These are phyloP conservation scores for Portevinia maculata DNA, from an alignment of 2,888 invertebrate species.

Conservation along the genomic window DNA sequence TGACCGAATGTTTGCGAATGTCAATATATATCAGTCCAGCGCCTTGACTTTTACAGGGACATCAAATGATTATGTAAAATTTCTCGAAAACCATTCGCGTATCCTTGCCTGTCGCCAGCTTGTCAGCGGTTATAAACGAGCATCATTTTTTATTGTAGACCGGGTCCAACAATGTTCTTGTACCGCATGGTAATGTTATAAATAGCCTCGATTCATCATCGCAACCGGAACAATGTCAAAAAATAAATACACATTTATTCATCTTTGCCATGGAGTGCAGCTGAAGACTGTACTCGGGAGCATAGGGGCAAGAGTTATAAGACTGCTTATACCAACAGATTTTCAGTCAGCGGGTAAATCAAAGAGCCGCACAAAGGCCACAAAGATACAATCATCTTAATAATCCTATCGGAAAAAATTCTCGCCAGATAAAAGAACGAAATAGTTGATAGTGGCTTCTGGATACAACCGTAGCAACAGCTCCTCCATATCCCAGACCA, in stretches of 20 bases:
- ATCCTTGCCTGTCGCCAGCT: constrained; percentile 50
- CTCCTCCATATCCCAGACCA: constrained; percentile 21
- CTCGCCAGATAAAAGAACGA: constrained; percentile 36
- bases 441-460: constrained; percentile 22
- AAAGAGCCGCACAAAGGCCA: constrained; percentile 40
- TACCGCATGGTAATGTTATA: constrained; percentile 59
- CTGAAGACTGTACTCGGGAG: constrained; percentile 9
- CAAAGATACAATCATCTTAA: constrained; percentile 30
- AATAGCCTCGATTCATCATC: constrained; percentile 58
- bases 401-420: constrained; percentile 34
- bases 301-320: too few species aligned
- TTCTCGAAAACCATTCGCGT: constrained; percentile 49
- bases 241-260: constrained; percentile 33
- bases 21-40: too few species aligned
- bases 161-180: constrained; percentile 8
- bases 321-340: constrained; percentile 3
- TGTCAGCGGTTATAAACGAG: constrained; percentile 46
- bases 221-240: constrained; percentile 21
- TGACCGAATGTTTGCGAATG: constrained; percentile 5
- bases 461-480: neutral
- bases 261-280: constrained; percentile 16
- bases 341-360: constrained; percentile 22
- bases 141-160: constrained; percentile 3
- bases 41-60: constrained; percentile 4
- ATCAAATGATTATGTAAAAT: constrained; percentile 50